Base-by-base conservation (phyloP, 1,140 invertebrate genomes). In the Zelostemma sp. region DNA sequence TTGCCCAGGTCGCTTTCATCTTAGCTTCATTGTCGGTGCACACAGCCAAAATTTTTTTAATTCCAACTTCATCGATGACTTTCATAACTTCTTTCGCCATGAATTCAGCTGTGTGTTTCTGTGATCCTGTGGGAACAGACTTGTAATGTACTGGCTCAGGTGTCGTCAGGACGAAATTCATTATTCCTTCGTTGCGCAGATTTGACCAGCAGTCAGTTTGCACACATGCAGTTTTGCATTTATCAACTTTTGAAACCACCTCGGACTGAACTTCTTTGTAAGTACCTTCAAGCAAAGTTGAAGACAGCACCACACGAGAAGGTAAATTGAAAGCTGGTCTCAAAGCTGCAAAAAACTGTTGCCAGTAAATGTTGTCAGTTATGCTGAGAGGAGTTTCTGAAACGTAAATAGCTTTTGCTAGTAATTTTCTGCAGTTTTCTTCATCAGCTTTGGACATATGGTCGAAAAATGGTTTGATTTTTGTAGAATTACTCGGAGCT, bases 111-210 rank as follows among this genome's bases (percentile, higher is more conserved):
- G 63, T 72, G 54, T 65, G 60, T 8, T 38, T 28, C 3, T 60
- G 15, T 4, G 31, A 38, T 43, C 11, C 28, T 6, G 64, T 74
- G 12, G 9, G 19, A 49, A 68, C 15, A 0, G 31, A 50, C 50
- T 54, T 49, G 18, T 57, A 61, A 55, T 58, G 53, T 18, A 73
- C 56, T 0, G 64, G 60, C 12, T 71, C 55, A 19, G 61, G 60
- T 4, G 68, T 73, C 2, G 64, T 76, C 1, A 71, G 51, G 28
- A 73, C 51, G 25, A 71, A 73, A 50, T 73, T 74, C 0, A 72
- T 53, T 17, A 67, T 62, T 5, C 57, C 51, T 31, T 71, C 68
- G 1, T 58, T 58, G 18, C 54, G 33, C 1, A 62, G 6, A 48
- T 65, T 71, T 1, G 56, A 47, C 54, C 58, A 71, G 4, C 45